Percentiles rank a stretch among this genome's conserved stretches.
Conservation (phyloP, 2,113 vertebrate genomes). For the Hemibagrus wyckioides region DNA sequence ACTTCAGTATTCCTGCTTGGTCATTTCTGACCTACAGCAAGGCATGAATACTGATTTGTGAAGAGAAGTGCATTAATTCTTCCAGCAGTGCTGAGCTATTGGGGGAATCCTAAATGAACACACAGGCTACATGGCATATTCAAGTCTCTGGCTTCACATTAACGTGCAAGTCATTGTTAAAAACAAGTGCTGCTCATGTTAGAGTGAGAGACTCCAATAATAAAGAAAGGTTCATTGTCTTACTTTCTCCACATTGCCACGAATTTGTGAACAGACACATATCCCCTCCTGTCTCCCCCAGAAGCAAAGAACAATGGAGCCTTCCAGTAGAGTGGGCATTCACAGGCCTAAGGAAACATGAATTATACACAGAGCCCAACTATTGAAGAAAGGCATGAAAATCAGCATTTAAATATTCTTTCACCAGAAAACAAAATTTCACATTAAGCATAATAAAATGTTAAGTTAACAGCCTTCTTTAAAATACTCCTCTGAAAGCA, state of each 20-base stretch:
- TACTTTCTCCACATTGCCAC: constrained; percentile 97
- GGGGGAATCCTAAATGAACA: constrained; percentile 13
- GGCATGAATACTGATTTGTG: constrained; percentile 41
- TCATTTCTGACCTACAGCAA: constrained; percentile 47
- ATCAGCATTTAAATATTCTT: background rate
- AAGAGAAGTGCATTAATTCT: constrained; percentile 47
- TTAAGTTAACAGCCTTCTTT: background rate
- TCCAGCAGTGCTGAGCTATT: constrained; percentile 42
- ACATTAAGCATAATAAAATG: constrained; percentile 1
- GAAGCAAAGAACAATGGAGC: constrained; percentile 87
- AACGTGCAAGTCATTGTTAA: background rate
- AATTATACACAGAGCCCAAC: background rate
- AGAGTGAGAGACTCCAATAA: background rate
- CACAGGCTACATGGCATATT: background rate
- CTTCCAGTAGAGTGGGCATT: constrained; percentile 96
- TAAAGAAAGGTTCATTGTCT: constrained; percentile 70
- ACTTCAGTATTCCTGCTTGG: constrained; percentile 57
- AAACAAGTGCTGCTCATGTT: constrained; percentile 2
- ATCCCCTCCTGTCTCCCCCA: constrained; percentile 90
- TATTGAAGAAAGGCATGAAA: background rate
- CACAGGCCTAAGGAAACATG: constrained; percentile 80
- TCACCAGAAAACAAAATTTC: background rate
- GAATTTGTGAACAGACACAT: constrained; percentile 94
- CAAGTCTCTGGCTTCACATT: background rate
- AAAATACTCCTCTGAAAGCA: background rate